Evolutionary conservation across 2,797 vertebrate genomes (phyloP), one percentile per base, ranked within the genome.

Genomic region (Otolemur crassicaudatus): DNA sequence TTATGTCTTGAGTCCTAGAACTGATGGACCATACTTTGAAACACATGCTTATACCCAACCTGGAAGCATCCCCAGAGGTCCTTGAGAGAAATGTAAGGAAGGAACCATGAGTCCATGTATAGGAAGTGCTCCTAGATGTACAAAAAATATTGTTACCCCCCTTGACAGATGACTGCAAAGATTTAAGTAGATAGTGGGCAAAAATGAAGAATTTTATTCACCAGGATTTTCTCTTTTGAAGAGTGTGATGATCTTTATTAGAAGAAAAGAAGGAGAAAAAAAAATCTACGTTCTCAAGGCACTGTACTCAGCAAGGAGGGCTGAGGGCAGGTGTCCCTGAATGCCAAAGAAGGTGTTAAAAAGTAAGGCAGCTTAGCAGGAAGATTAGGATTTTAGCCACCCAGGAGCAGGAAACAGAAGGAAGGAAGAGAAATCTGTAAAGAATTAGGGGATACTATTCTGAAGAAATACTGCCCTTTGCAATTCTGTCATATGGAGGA

Each of bases 401-500:
- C 65, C 11, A 67, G 34, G 37, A 89, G 31, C 58, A 3, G 37
- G 67, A 87, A 89, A 61, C 25, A 89, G 8, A 40, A 29, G n/a
- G 37, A 43, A 87, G 58, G 25, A 88, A 85, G 67, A 75, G 70
- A 53, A 92, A 70, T 65, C 60, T 34, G 5, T 53, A 49, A 46
- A 72, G 69, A 12, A 85, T 84, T 4, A 72, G 65, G 53, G 31
- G 34, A 37, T 67, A 69, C 89, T 86, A 80, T 49, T 53, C 58
- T 80, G 34, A 79, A 67, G 87, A 96, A 96, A 92, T 43, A 25
- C 19, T 73, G 17, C 12, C 46, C 8, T 3, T 8, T 31, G 25
- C 43, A 82, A 63, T 92, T 96, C 94, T 95, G 87, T 75, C 75
- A 89, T 60, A 49, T 40, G 90, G 82, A 91, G 53, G 31, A 81